A percentile compares a stretch with the other conserved stretches of the same genome.
Conservation (phyloP, 2,113 vertebrate species). For the Phaethon lepturus region DNA sequence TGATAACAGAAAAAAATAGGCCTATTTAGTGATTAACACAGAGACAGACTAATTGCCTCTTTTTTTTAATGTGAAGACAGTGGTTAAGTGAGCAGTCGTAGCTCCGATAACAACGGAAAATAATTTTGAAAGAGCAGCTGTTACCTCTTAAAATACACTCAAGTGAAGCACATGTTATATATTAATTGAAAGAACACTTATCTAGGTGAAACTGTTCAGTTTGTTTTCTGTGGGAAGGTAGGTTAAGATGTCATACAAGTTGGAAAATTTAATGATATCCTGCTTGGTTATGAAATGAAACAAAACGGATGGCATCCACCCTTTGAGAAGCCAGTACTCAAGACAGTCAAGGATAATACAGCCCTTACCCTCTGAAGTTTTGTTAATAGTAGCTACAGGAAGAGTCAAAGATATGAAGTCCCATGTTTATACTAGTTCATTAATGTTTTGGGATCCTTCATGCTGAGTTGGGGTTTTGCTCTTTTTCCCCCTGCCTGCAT, state of each 20-base stretch:
- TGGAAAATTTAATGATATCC: neutral
- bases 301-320: neutral
- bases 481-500: accelerated
- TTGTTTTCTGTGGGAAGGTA: neutral
- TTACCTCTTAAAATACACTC: neutral
- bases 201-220: neutral
- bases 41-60: neutral
- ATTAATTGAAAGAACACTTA: neutral
- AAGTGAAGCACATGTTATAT: neutral
- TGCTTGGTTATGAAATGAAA: neutral
- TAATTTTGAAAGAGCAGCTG: neutral
- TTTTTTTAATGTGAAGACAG: neutral
- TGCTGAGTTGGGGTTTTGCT: neutral
- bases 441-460: neutral
- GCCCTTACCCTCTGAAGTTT: accelerated
- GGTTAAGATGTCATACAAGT: neutral
- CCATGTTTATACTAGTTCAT: neutral
- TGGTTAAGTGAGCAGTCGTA: neutral
- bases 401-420: neutral
- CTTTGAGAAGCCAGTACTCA: neutral
- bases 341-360: neutral
- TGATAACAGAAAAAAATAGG: neutral
- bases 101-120: neutral
- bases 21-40: neutral
- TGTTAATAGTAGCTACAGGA: neutral